Evolutionary conservation across 2,113 vertebrate species (phyloP), one percentile per base, ranked within the genome.

Genomic region (Oreochromis aureus): DNA sequence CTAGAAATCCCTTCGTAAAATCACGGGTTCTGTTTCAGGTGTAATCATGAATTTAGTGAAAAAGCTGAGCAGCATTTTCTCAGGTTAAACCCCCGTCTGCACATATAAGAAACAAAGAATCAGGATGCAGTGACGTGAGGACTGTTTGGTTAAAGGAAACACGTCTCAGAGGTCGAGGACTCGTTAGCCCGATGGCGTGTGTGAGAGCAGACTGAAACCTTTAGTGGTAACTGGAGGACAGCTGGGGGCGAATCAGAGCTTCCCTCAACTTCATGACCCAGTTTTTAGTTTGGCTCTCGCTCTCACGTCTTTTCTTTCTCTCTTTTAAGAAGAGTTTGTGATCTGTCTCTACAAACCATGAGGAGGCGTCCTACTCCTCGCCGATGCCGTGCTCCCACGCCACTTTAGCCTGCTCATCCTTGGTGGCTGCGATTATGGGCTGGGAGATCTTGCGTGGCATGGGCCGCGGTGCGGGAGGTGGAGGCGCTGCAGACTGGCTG

Each of bases 391-490:
- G 98, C 94, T 98, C 98, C 98, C 98, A 99, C 1, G 97, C 97
- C 91, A 99, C 97, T 85, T 97, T 98, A 24, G 98, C 98, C 59
- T 98, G 98, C 86, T 98, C 98, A 1, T 99, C 98, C 95, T 98
- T 98, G 83, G 90, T 84, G 0, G 87, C 95, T 10, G 93, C 96
- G 27, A 97, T 96, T 5, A 97, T 95, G 4, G 98, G 97, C 36
- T 98, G 97, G 10, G 98, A 97, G 92, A 97, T 97, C 95, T 98
- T 98, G 63, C 97, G 97, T 1, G 97, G 97, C 91, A 97, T 97
- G 34, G 97, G 98, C 71, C 97, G 95, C 1, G 95, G 95, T 1
- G 86, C 86, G 0, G 95, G 91, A 5, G 93, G 89, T 4, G 87
- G 81, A 0, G 86, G 19, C 5, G 89, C 51, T 34, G 91, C 76